Evolutionary conservation across 2,888 invertebrate genomes (phyloP), one percentile per base, ranked within the genome.

Genomic region (Brachypalpus laphriformis): DNA sequence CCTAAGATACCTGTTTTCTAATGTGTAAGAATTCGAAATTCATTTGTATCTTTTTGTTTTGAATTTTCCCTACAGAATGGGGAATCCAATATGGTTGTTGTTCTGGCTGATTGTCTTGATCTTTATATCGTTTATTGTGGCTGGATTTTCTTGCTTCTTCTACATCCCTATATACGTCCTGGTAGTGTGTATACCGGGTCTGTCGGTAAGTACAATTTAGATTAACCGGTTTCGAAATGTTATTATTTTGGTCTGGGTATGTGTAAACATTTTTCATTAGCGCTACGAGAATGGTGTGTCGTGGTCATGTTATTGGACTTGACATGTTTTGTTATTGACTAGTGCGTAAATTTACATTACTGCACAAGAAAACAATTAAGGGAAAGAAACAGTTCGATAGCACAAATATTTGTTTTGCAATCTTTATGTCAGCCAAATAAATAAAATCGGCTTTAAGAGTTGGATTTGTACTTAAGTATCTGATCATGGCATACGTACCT

Each of bases 101-200:
- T 91, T 96, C 87, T 96, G 96, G 96, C 92, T 96, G 1, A 86
- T 96, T 40, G 92, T 96, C 85, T 93, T 96, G 71, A 93, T 96
- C 88, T 93, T 96, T 87, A 90, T 96, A 51, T 93, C 94, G 16
- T 95, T 96, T 89, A 94, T 94, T 92, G 91, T 96, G 51, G 96
- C 96, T 9, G 93, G 93, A 59, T 91, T 96, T 87, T 95, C 95
- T 87, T 95, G 95, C 1, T 93, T 93, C 76, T 91, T 94, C 88
- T 96, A 96, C 91, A 95, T 96, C 72, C 87, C 96, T 28, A 83
- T 95, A 3, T 93, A 95, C 86, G 94, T 95, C 5, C 92, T 96
- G 75, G 94, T 94, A 71, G 95, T 95, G 6, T 96, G 96, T 91
- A 93, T 96, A 92, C 93, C 94, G 76, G 93, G 93, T 4, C 92